Evolutionary conservation across 1,140 invertebrate species (phyloP), one percentile per base, ranked within the genome.

Genomic region (Platyura marginata): DNA sequence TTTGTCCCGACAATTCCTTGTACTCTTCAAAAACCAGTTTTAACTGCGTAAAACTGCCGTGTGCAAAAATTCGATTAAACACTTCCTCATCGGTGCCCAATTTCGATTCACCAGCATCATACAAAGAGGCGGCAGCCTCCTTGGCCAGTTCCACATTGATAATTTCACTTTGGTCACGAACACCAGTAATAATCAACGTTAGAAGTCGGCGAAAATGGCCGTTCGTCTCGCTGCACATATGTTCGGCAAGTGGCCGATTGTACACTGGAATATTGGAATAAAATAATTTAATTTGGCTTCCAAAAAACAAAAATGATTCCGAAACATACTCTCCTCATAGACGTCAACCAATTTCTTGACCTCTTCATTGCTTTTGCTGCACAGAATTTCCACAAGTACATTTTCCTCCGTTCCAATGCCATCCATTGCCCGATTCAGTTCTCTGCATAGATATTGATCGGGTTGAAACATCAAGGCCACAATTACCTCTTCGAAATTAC

Each of bases 401-500:
- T 61, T 47, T 50, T 77, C 74, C 47, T 76, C 66, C 0, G 74
- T 76, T 21, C 74, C 74, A 42, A 70, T 49, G 2, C 71, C 71
- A 2, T 66, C 64, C 69, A 84, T 79, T 32, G 81, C 78, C 25
- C 71, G 62, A 47, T 80, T 60, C 40, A 86, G 58, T 54, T 83
- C 69, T 51, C 74, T 66, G 50, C 77, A 80, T 32, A 84, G 65
- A 57, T 79, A 85, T 42, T 79, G 70, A 41, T 68, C 66, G 0
- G 79, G 75, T 0, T 73, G 70, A 49, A 67, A 63, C 73, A 83
- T 76, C 34, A 87, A 56, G 0, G 76, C 81, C 10, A 82, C 57
- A 42, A 87, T 77, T 10, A 84, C 71, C 53, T 82, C 74, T 55
- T 85, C 79, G 55, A 83, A 83, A 53, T 81, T 73, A 23, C 81